Percentiles rank a stretch among this genome's conserved stretches.
Conservation (phyloP, 2,797 vertebrate species). For the Cossypha polioptera region DNA sequence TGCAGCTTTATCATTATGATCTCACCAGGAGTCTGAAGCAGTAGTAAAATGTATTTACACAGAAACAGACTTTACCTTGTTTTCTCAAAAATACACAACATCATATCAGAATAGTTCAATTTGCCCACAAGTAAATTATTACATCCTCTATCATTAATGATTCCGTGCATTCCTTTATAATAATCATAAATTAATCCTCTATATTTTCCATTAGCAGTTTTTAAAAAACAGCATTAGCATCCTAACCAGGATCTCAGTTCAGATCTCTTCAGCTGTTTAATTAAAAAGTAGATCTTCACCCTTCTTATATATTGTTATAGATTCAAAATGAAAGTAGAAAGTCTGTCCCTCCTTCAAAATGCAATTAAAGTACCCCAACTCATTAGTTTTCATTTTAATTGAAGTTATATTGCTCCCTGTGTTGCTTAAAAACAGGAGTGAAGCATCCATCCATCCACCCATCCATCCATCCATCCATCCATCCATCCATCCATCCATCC, state of each 20-base stretch:
- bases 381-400: neutral
- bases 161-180: neutral
- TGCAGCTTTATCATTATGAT: constrained; percentile 67
- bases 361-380: neutral
- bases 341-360: neutral
- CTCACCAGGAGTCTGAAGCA: constrained; percentile 66
- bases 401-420: neutral
- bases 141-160: neutral
- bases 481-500: neutral
- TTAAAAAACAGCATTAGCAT: constrained; percentile 42
- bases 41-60: constrained; percentile 62
- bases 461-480: too few species aligned
- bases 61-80: constrained; percentile 41
- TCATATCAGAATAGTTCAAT: constrained; percentile 26
- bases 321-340: neutral
- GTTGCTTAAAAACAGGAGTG: neutral
- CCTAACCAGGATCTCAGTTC: constrained; percentile 22
- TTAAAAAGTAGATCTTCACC: constrained; percentile 33
- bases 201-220: neutral
- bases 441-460: neutral
- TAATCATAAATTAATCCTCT: neutral
- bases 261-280: constrained; percentile 27
- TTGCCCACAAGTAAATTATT: constrained; percentile 48
- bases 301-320: neutral
- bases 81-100: constrained; percentile 45